Percentiles rank a stretch among this genome's conserved stretches.
phyloP scores from a whole-genome alignment of 23 tunicate species.

The Corella eumyota region DNA sequence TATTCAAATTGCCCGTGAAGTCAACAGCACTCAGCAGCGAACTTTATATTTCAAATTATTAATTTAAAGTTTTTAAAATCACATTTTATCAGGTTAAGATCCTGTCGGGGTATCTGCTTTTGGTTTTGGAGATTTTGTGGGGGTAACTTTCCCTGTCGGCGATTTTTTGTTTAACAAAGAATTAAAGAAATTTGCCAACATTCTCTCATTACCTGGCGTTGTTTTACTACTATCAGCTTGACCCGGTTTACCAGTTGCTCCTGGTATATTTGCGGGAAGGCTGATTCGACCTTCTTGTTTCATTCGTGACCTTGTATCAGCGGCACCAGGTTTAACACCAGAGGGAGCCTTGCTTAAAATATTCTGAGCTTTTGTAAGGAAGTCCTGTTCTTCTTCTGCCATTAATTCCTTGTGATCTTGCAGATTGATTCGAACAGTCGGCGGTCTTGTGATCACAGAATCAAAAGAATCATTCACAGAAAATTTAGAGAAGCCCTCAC shows the following conservation, averaged over 20 bases:
- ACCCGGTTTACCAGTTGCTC: conserved; percentile 12
- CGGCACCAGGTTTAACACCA: conserved; percentile 7
- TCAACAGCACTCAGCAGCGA: no score
- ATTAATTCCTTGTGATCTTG: conserved; percentile 75
- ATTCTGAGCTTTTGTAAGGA: conserved; percentile 43
- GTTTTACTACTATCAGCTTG: conserved; percentile 40
- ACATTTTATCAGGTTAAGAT: no score
- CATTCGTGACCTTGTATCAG: no score
- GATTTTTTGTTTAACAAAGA: conserved; percentile 81
- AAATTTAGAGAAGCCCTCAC: conserved; percentile 52
- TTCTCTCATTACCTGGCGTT: conserved; percentile 72
- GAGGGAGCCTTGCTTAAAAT: conserved; percentile 29
- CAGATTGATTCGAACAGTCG: conserved; percentile 25
- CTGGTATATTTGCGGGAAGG: conserved; percentile 17
- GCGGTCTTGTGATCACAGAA: conserved; percentile 66
- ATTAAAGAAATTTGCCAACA: conserved; percentile 98
- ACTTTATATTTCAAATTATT: no score
- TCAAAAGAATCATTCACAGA: conserved; percentile 40
- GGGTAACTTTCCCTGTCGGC: no score
- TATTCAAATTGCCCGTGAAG: no score
- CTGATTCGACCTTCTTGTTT: conserved; percentile 12
- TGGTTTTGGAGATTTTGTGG: no score
- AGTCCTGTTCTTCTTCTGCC: conserved; percentile 94
- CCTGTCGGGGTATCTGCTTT: no score
- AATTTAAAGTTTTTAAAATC: no score